A percentile compares a stretch with the other conserved stretches of the same genome.
Conservation (phyloP, 2,113 vertebrate genomes). For the Psittacus erithacus region DNA sequence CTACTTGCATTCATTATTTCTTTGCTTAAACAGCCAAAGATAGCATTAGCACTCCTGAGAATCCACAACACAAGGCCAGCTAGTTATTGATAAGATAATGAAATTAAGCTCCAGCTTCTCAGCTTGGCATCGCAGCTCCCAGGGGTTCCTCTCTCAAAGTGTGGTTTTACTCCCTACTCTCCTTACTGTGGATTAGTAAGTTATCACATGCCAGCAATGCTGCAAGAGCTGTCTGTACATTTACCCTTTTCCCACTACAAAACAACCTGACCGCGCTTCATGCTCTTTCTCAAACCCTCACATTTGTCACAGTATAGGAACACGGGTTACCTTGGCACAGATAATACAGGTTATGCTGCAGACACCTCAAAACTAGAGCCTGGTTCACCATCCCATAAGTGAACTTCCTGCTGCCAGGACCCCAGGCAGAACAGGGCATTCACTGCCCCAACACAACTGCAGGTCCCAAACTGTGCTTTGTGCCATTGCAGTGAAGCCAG, state of each 20-base stretch:
- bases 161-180: not conserved
- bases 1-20: conserved; percentile 30
- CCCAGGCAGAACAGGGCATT: not conserved
- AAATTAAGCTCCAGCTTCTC: conserved; percentile 57
- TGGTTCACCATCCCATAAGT: rapidly evolving
- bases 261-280: not conserved
- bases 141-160: not conserved
- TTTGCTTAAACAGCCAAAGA: conserved; percentile 39
- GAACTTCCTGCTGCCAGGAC: rapidly evolving
- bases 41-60: conserved; percentile 19
- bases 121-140: not conserved
- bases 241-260: not conserved
- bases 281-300: not conserved
- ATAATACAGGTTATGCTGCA: not conserved
- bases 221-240: not conserved
- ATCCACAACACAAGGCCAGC: not conserved
- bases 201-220: not conserved
- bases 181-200: not conserved
- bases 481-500: not conserved
- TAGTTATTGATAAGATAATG: conserved; percentile 59
- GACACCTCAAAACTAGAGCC: not conserved
- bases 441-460: not conserved
- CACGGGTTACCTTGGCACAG: rapidly evolving
- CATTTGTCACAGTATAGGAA: rapidly evolving
- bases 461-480: rapidly evolving